Percentiles rank a stretch among this genome's conserved stretches.
Conservation (phyloP, 2,113 vertebrate genomes). For the Anhinga anhinga region DNA sequence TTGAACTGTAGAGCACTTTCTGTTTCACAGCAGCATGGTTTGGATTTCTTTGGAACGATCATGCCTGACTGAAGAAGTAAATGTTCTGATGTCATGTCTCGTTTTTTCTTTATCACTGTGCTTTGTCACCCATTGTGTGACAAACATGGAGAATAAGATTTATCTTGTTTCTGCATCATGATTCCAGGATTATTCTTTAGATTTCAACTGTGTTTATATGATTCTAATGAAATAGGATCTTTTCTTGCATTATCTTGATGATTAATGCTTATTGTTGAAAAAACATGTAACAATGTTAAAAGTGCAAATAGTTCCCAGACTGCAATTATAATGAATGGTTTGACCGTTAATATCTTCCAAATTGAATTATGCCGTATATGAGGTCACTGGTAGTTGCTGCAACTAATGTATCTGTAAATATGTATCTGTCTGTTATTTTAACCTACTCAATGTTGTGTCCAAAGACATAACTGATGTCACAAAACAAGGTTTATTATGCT, state of each 20-base stretch:
- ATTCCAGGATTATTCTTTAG: not conserved
- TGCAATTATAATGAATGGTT: not conserved
- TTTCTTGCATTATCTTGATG: not conserved
- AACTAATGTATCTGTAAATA: not conserved
- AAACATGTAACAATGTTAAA: not conserved
- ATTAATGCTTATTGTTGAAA: not conserved
- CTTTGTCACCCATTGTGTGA: not conserved
- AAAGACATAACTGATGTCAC: not conserved
- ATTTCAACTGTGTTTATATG: not conserved
- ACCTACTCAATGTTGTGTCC: not conserved
- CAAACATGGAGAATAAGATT: not conserved
- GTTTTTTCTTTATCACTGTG: not conserved
- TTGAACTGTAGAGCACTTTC: not conserved
- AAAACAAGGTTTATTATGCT: not conserved
- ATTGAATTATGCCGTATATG: not conserved
- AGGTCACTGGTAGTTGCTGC: not conserved
- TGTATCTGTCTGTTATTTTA: not conserved
- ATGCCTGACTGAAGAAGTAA: not conserved
- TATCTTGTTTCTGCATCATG: not conserved
- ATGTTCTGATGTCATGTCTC: not conserved
- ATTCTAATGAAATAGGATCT: not conserved
- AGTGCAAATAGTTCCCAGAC: not conserved
- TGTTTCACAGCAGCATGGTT: not conserved
- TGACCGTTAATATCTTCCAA: not conserved
- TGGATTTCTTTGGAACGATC: not conserved